Evolutionary conservation across 1,140 invertebrate genomes (phyloP), one percentile per base, ranked within the genome.

Genomic region (Pinna nobilis): DNA sequence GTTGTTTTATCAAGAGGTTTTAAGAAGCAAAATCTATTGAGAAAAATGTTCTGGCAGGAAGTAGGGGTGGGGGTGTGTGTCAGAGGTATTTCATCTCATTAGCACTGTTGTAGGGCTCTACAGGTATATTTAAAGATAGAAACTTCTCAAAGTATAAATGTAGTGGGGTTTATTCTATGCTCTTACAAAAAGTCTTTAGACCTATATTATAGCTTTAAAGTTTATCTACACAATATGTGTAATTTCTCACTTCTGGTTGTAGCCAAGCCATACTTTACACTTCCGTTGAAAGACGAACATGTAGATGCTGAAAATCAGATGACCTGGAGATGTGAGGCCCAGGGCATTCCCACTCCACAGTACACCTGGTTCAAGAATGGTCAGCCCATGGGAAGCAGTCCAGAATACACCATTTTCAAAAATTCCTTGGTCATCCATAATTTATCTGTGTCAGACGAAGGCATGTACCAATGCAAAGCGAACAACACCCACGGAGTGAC

Each of bases 281-380:
- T 97, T 76, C 95, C 95, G 0, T 87, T 99, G 0, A 90, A 91
- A 20, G 93, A 98, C 87, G 95, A 96, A 88, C 95, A 98, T 82
- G 93, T 97, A 84, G 97, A 98, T 84, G 93, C 94, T 77, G 89
- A 84, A 20, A 92, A 92, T 69, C 93, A 95, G 80, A 88, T 99
- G 3, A 94, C 93, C 0, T 98, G 97, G 94, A 96, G 94, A 37
- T 99, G 97, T 90, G 96, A 98, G 91, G 96, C 97, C 1, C 97
- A 97, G 90, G 96, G 96, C 15, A 96, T 97, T 81, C 97, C 97
- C 23, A 92, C 94, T 35, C 96, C 97, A 0, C 96, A 93, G 76
- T 98, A 98, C 83, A 94, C 92, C 64, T 99, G 97, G 97, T 94
- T 94, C 84, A 94, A 93, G 89, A 96, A 87, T 61, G 84, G 80